Evolutionary conservation across 2,113 vertebrate species (phyloP).

Genomic region (Amphiprion ocellaris): DNA sequence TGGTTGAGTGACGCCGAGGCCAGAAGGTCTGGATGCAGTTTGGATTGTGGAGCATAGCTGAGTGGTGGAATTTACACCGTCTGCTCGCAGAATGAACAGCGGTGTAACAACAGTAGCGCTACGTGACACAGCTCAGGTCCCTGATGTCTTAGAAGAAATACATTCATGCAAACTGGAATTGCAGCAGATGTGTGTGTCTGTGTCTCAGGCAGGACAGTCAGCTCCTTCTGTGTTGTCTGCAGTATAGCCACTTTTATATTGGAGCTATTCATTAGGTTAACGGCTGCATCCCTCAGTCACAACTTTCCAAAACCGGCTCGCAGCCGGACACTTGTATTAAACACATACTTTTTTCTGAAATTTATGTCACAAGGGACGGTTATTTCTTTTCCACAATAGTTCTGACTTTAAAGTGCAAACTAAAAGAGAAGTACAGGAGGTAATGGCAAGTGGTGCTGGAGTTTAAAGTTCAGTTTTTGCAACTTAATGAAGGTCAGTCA

Average conservation of each 20-base stretch:
- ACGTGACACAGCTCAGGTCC: conserved; percentile 20
- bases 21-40: conserved; percentile 45
- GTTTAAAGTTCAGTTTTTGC: too few relatives aligned
- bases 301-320: background rate
- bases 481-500: too few relatives aligned
- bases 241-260: background rate
- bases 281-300: background rate
- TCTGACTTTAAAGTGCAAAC: background rate
- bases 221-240: background rate
- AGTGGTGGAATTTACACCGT: conserved; percentile 4
- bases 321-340: conserved; percentile 17
- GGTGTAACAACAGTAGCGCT: background rate
- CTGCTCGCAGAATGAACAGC: background rate
- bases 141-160: background rate
- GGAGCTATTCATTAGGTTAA: background rate
- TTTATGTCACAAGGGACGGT: conserved; percentile 13
- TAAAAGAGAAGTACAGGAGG: too few relatives aligned
- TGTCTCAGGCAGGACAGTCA: background rate
- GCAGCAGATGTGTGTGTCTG: background rate
- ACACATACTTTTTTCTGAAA: conserved; percentile 24
- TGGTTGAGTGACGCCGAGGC: conserved; percentile 23
- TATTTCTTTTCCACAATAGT: conserved; percentile 10
- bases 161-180: background rate
- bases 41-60: conserved; percentile 16
- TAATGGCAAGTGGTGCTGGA: too few relatives aligned